Conservation (phyloP, 2,113 vertebrate genomes). For the Xenopus tropicalis region UCB_Xtro_10.0 CM004449.2:90353001-90353500, state of each 20-base stretch:
- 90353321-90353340: constrained; percentile 16
- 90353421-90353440: constrained; percentile 30
- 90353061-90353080: too few species aligned
- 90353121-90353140: neutral
- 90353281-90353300: constrained; percentile 34
- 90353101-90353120: neutral
- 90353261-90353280: constrained; percentile 20
- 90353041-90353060: too few species aligned
- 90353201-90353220: constrained; percentile 16
- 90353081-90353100: too few species aligned
- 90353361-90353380: constrained; percentile 21
- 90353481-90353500: constrained; percentile 33
- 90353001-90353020: too few species aligned
- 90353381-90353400: constrained; percentile 26
- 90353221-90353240: constrained; percentile 30
- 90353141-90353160: neutral
- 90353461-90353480: constrained; percentile 36
- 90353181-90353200: constrained; percentile 12
- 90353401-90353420: constrained; percentile 13
- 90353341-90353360: constrained; percentile 26
- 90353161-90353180: constrained; percentile 24
- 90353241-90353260: constrained; percentile 20
- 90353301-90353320: neutral
- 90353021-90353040: too few species aligned
- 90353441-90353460: constrained; percentile 19